Conservation (phyloP, 1,140 invertebrate genomes). For the Euwallacea fornicatus region DNA sequence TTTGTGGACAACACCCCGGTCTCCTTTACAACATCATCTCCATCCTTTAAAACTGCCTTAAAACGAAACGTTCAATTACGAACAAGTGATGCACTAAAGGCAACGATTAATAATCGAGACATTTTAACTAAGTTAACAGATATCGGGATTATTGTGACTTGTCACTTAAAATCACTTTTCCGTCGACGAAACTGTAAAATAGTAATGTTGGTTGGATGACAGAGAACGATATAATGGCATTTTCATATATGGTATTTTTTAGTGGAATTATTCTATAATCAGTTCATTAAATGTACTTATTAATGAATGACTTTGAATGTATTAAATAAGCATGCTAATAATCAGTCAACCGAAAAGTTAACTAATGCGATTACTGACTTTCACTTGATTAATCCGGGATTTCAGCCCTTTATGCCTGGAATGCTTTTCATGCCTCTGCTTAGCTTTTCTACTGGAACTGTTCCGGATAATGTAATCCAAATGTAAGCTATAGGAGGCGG, state of each 20-base stretch:
- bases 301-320: too few relatives aligned
- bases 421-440: slow-evolving; percentile 37
- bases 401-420: slow-evolving; percentile 39
- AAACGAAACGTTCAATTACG: slow-evolving; percentile 2
- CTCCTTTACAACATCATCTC: slow-evolving; percentile 71
- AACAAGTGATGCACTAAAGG: neutral
- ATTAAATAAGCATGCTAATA: too few relatives aligned
- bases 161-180: too few relatives aligned
- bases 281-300: too few relatives aligned
- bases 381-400: slow-evolving; percentile 48
- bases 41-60: slow-evolving; percentile 58
- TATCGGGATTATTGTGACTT: too few relatives aligned
- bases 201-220: too few relatives aligned
- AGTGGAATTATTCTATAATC: too few relatives aligned
- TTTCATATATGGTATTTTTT: too few relatives aligned
- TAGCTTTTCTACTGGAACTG: slow-evolving; percentile 41
- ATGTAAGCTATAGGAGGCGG: slow-evolving; percentile 78
- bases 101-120: neutral
- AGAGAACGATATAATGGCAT: too few relatives aligned
- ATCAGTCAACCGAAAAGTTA: too few relatives aligned
- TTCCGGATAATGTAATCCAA: slow-evolving; percentile 70
- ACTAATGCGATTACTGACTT: slow-evolving; percentile 33
- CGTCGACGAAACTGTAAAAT: too few relatives aligned
- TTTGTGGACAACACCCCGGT: slow-evolving; percentile 74
- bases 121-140: neutral